Evolutionary conservation across 1,140 invertebrate species (phyloP).

Genomic region (Ooceraea biroi): DNA sequence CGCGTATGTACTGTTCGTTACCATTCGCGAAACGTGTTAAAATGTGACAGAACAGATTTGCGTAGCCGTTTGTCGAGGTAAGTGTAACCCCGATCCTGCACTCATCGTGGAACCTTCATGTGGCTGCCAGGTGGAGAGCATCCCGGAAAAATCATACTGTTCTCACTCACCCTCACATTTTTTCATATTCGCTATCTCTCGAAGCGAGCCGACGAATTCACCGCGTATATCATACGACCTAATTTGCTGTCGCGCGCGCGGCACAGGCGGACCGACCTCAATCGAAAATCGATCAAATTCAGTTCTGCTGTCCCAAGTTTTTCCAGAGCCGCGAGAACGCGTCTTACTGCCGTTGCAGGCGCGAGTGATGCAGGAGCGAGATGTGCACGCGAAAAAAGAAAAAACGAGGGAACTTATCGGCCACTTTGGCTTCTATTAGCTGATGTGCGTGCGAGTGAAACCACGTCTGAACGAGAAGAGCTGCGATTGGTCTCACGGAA

Average conservation of each 20-base stretch:
- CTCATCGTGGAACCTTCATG: neutral
- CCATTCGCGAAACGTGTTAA: neutral
- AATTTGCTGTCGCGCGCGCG: constrained; percentile 51
- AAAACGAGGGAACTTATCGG: neutral
- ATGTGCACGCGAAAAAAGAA: neutral
- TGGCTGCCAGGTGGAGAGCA: neutral
- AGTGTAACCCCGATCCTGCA: neutral
- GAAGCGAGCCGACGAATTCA: constrained; percentile 27
- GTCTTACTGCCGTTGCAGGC: constrained; percentile 25
- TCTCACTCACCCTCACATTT: constrained; percentile 41
- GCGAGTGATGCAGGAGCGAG: neutral
- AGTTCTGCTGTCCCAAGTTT: constrained; percentile 44
- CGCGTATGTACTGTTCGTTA: neutral
- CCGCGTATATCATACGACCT: constrained; percentile 57
- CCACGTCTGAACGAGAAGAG: constrained; percentile 36
- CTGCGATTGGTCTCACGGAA: constrained; percentile 29
- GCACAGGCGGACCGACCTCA: constrained; percentile 49
- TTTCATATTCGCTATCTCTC: constrained; percentile 17
- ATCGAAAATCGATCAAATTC: constrained; percentile 62
- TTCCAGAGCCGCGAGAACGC: constrained; percentile 38
- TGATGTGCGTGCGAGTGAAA: neutral
- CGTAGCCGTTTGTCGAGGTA: neutral
- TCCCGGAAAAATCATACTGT: neutral
- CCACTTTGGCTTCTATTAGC: constrained; percentile 14
- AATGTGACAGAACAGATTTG: neutral